Evolutionary conservation across 2,888 invertebrate genomes (phyloP), one percentile per base, ranked within the genome.

Genomic region (Thereva unica): DNA sequence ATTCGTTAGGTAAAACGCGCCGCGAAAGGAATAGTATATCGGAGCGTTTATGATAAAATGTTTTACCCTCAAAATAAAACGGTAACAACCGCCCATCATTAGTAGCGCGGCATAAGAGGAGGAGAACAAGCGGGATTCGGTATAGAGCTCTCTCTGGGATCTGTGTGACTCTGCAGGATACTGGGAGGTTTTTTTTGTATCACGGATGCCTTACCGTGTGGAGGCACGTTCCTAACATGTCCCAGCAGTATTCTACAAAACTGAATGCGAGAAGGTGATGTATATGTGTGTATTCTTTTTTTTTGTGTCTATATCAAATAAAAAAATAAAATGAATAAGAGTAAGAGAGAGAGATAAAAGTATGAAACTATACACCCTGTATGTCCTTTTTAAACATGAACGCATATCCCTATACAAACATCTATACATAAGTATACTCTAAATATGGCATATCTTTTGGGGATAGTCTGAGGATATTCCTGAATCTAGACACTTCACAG

Each of bases 21-120:
- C 23, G 23, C 23, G 23, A 23, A 23, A 23, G 23, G 23, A 23
- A 23, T 2, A 23, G 23, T 23, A 23, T 23, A 23, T 23, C 23
- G 23, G 23, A 49, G 40, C 47, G 49, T 50, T 61, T 50, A 61
- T 61, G 61, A 50, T 61, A 61, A 61, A 61, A 10, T 45, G 50
- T 37, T 50, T 37, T 50, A 40, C 61, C 61, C 61, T 61, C 61
- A 37, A 59, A 23, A 59, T 59, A 59, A 59, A 59, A 45, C 45
- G 57, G 57, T 38, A 50, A 49, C 64, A 64, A 64, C 53, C 64
- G 44, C 23, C 53, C 23, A 23, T 23, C 23, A 23, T 23, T 23
- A 23, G 23, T 23, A 23, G 23, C 23, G 23, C 1, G 23, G 23
- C 23, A n/a, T n/a, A n/a, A 1, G 23, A 23, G 23, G 23, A 23